Conservation (phyloP, 64 coral and sea anemone species). For the Actinia equina region DNA sequence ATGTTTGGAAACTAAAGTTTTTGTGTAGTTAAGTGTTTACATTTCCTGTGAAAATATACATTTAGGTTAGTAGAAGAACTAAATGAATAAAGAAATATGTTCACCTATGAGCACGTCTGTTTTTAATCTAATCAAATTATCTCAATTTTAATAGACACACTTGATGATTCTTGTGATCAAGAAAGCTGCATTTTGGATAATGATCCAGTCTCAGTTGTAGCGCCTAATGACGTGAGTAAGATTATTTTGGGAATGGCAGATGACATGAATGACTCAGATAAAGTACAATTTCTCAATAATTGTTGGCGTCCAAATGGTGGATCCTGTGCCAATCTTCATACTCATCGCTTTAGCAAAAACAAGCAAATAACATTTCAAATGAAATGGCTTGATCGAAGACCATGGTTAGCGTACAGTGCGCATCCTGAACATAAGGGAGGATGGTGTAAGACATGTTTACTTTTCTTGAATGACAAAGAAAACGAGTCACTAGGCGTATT, state of each 20-base stretch:
- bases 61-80: neutral
- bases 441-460: neutral
- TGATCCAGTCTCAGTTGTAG: slow-evolving; percentile 18
- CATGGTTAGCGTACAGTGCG: slow-evolving; percentile 22
- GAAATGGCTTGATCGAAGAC: slow-evolving; percentile 2
- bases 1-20: no score
- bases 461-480: neutral
- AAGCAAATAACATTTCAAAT: neutral
- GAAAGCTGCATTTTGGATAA: slow-evolving; percentile 4
- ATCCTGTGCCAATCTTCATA: slow-evolving; percentile 14
- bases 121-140: slow-evolving; percentile 2
- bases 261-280: slow-evolving; percentile 17
- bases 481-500: neutral
- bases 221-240: slow-evolving; percentile 23
- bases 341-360: neutral
- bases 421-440: neutral
- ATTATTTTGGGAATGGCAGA: neutral
- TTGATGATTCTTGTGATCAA: neutral
- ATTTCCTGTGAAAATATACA: no score
- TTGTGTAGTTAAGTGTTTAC: no score
- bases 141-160: slow-evolving; percentile 1
- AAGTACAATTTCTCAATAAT: neutral
- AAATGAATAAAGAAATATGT: neutral
- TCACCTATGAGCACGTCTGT: slow-evolving; percentile 2
- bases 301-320: neutral